These are phyloP conservation scores for Philereme vetulata DNA, from an alignment of 2,888 invertebrate species.

Conservation along the genomic window DNA sequence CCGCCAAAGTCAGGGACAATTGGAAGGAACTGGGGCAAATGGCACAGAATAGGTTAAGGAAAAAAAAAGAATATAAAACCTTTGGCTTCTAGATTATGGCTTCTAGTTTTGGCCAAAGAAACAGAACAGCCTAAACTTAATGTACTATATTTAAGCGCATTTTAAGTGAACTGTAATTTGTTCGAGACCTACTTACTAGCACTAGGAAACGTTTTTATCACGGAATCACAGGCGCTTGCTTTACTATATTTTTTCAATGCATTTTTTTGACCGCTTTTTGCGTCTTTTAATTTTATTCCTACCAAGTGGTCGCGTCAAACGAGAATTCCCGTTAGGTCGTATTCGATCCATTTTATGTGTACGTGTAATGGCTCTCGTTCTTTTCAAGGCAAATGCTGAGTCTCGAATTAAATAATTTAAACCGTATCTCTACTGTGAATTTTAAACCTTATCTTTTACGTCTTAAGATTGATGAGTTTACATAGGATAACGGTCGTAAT, in stretches of 20 bases:
- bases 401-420: conserved; percentile 32
- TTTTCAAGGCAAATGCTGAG: conserved; percentile 36
- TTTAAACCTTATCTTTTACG: conserved; percentile 24
- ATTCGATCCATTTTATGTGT: conserved; percentile 30
- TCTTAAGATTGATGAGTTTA: conserved; percentile 24
- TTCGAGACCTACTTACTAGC: not conserved
- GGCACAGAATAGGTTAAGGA: too few relatives aligned
- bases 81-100: too few relatives aligned
- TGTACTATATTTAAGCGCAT: too few relatives aligned
- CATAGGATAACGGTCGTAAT: conserved; percentile 11
- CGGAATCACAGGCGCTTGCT: conserved; percentile 17
- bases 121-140: too few relatives aligned
- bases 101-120: too few relatives aligned
- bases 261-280: conserved; percentile 30
- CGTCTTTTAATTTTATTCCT: conserved; percentile 25
- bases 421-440: conserved; percentile 14
- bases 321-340: conserved; percentile 33
- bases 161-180: too few relatives aligned
- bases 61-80: too few relatives aligned
- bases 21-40: too few relatives aligned
- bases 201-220: conserved; percentile 30
- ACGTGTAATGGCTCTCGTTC: conserved; percentile 27
- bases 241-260: conserved; percentile 23
- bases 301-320: conserved; percentile 20
- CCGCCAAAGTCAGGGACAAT: too few relatives aligned